phyloP scores from a whole-genome alignment of 2,888 invertebrate genomes.

The Coelinius sp. region DNA sequence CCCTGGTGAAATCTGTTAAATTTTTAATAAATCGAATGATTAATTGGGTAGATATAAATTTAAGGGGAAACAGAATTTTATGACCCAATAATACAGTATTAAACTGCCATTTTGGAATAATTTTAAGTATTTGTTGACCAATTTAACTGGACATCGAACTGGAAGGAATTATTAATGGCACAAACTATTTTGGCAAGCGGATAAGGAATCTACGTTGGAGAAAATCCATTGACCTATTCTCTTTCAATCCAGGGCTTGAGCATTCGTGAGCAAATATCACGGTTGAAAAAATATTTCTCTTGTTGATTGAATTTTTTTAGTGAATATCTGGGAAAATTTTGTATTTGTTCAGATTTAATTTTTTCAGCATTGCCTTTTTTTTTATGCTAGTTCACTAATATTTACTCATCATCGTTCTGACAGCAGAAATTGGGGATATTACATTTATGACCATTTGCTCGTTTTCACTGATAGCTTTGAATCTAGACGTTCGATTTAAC shows the following conservation, averaged over 20 bases:
- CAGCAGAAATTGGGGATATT: background rate
- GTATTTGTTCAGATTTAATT: background rate
- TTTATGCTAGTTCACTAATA: background rate
- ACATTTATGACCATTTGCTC: background rate
- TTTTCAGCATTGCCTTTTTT: background rate
- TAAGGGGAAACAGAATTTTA: background rate
- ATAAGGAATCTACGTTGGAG: slow-evolving; percentile 4
- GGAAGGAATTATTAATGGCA: slow-evolving; percentile 32
- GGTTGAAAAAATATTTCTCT: background rate
- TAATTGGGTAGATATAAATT: no score
- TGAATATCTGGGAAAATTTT: background rate
- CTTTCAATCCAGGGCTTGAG: background rate
- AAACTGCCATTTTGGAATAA: background rate
- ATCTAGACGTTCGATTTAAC: background rate
- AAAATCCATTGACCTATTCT: slow-evolving; percentile 5
- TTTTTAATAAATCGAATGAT: no score
- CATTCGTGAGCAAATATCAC: background rate
- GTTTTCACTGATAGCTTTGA: background rate
- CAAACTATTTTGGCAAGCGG: slow-evolving; percentile 1
- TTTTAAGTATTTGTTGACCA: slow-evolving; percentile 23
- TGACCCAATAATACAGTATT: background rate
- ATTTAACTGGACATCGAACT: slow-evolving; percentile 24
- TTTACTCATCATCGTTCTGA: background rate
- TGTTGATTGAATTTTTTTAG: background rate
- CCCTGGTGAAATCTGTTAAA: no score